Percentiles rank a stretch among this genome's conserved stretches.
Conservation (phyloP, 2,797 vertebrate species). For the Epinephelus coioides region DNA sequence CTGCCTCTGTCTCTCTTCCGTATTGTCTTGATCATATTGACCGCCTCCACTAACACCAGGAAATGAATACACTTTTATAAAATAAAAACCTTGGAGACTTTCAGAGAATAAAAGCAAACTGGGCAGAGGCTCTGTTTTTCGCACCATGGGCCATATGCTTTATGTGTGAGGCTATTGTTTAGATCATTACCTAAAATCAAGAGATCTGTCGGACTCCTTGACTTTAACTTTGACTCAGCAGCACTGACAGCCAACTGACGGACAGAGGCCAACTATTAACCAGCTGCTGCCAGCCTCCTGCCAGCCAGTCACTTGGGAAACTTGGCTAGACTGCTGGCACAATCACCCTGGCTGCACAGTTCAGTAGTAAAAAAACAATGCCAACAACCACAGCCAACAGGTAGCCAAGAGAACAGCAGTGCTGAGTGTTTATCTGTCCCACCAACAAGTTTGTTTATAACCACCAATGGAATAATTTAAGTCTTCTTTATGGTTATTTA, state of each 20-base stretch:
- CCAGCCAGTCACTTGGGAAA: conserved; percentile 45
- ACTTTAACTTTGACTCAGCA: conserved; percentile 64
- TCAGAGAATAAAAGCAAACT: conserved; percentile 15
- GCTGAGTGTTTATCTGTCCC: not conserved
- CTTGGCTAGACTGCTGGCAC: conserved; percentile 42
- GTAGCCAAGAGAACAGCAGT: conserved; percentile 25
- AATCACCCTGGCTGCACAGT: conserved; percentile 33
- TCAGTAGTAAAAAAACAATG: conserved; percentile 18
- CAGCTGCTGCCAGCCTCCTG: conserved; percentile 57
- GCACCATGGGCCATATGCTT: conserved; percentile 39
- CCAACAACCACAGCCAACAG: conserved; percentile 27
- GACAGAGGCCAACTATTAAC: conserved; percentile 39
- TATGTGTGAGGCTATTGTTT: conserved; percentile 52
- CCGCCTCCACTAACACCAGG: not conserved
- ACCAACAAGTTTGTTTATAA: conserved; percentile 9
- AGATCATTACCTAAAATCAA: conserved; percentile 49
- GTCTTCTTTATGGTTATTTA: not conserved
- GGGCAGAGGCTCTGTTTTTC: conserved; percentile 19
- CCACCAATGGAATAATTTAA: not conserved
- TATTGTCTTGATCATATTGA: conserved; percentile 8
- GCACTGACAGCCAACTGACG: conserved; percentile 38
- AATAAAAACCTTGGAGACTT: conserved; percentile 23
- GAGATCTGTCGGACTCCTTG: conserved; percentile 40
- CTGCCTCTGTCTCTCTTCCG: not conserved
- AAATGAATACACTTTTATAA: not conserved